Evolutionary conservation across 2,888 invertebrate species (phyloP).

Genomic region (Melolontha melolontha): DNA sequence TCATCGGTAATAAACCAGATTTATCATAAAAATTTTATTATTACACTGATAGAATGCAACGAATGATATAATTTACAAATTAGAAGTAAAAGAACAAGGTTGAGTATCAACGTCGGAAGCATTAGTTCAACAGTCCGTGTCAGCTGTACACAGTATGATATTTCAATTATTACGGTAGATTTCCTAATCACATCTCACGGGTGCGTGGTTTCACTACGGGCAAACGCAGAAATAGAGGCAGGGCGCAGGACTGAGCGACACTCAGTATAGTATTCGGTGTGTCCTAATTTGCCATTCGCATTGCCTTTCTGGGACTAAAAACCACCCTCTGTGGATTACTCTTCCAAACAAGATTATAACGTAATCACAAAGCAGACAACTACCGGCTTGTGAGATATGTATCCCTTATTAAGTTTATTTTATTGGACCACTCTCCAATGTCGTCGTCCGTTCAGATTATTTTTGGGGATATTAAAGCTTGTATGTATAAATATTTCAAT

Average conservation of each 20-base stretch:
- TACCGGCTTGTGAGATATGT: constrained; percentile 39
- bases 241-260: constrained; percentile 2
- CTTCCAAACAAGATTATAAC: constrained; percentile 60
- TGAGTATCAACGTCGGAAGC: neutral
- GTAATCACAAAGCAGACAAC: constrained; percentile 53
- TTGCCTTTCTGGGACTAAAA: constrained; percentile 47
- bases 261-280: constrained; percentile 15
- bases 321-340: constrained; percentile 54
- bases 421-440: constrained; percentile 29
- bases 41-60: too few relatives aligned
- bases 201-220: constrained; percentile 56
- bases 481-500: too few relatives aligned
- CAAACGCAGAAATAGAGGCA: constrained; percentile 44
- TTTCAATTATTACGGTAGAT: constrained; percentile 65
- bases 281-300: constrained; percentile 42
- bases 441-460: constrained; percentile 19
- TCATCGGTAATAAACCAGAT: too few relatives aligned
- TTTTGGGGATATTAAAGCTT: neutral
- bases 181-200: constrained; percentile 64
- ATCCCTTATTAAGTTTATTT: constrained; percentile 41
- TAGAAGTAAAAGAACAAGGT: neutral
- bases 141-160: constrained; percentile 52
- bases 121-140: constrained; percentile 24
- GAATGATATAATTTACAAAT: too few relatives aligned
- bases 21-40: too few relatives aligned